These are phyloP conservation scores for Drosophila aldrichi DNA, from an alignment of 2,888 invertebrate genomes.

Conservation along the genomic window DNA sequence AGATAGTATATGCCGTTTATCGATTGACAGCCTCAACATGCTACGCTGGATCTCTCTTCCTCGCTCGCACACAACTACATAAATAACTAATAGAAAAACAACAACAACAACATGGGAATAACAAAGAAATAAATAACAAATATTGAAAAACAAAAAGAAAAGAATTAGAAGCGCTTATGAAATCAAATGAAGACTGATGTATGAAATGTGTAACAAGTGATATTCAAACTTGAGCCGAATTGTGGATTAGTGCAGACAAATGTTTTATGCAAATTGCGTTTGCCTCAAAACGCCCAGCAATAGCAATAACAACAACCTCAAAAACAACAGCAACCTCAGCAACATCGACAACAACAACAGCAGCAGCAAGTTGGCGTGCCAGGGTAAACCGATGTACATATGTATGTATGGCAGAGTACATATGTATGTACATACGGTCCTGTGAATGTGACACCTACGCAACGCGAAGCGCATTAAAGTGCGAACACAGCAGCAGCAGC, in stretches of 20 bases:
- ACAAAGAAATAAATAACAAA: constrained; percentile 7
- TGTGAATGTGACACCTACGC: constrained; percentile 64
- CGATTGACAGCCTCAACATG: constrained; percentile 29
- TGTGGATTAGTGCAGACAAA: constrained; percentile 5
- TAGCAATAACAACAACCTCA: constrained; percentile 22
- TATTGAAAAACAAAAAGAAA: background rate
- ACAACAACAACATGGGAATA: constrained; percentile 1
- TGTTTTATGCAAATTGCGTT: constrained; percentile 28
- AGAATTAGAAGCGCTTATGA: constrained; percentile 6
- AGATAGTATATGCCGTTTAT: constrained; percentile 14
- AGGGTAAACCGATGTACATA: constrained; percentile 58
- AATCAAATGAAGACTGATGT: constrained; percentile 10
- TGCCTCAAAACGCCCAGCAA: constrained; percentile 27
- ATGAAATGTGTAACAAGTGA: constrained; percentile 37
- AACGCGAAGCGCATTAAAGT: constrained; percentile 64
- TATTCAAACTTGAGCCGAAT: background rate
- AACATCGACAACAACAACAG: background rate
- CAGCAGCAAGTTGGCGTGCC: constrained; percentile 28
- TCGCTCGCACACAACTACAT: background rate
- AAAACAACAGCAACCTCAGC: constrained; percentile 3
- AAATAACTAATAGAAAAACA: constrained; percentile 9
- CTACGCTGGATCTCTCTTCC: constrained; percentile 7
- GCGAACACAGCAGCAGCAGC: constrained; percentile 44
- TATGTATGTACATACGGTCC: constrained; percentile 44
- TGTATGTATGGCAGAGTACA: constrained; percentile 32